Base-by-base conservation (phyloP, 2,113 vertebrate species). In the Pterocles gutturalis region DNA sequence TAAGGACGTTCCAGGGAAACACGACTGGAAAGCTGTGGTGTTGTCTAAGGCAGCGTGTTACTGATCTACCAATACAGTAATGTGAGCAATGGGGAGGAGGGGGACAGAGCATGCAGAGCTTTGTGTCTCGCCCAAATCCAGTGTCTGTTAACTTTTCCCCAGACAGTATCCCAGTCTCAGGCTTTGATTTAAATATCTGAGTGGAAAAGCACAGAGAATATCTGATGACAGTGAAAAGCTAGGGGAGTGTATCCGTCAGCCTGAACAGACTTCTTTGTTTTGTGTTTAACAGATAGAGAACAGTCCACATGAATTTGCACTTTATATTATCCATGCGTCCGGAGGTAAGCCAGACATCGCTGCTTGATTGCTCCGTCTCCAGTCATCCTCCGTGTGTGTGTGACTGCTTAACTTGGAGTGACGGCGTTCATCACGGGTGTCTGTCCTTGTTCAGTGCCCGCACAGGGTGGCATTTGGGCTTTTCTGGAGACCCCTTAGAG, bases 261-360 rank as follows among this genome's bases (percentile, higher is more conserved):
- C 20, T 70, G 53, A 86, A 11, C 0, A 34, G 46, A 28, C 16
- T 49, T 31, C 36, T 36, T 36, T 61, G 62, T 92, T 89, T 71
- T 93, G 64, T 91, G 33, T 87, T 73, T 70, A 25, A 71, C 98
- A 99, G 99, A 99, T 99, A 96, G 99, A 99, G 95, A 99, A 99
- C 33, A 99, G 98, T 85, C 98, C 99, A 1, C 98, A 97, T 70
- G 99, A 99, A 87, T 99, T 99, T 97, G 98, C 99, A 46, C 98
- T 99, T 48, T 99, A 99, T n/a, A 96, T 99, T 60, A 95, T 99
- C 96, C 99, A 99, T 62, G 98, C 98, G 5, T 99, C 98, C 5
- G 99, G 99, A 98, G 99, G 99, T 99, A 97, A 89, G 98, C 9
- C 60, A 60, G 75, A 41, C 53, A 22, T 43, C 55, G 19, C 41